phyloP scores from a whole-genome alignment of 2,113 vertebrate species.

The Strix uralensis region DNA sequence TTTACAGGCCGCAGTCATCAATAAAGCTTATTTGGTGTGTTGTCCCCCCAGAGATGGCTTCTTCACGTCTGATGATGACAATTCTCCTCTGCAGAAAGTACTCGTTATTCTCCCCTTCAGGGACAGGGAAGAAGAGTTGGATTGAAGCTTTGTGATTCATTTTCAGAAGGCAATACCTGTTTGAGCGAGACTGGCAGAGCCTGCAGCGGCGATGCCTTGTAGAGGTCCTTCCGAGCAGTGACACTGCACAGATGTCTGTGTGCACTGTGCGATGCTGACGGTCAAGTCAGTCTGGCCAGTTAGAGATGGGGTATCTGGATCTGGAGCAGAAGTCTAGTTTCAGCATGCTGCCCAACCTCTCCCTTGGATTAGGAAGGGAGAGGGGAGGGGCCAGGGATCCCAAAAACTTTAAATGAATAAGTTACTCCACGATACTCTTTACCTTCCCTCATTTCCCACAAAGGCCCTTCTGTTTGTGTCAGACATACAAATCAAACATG shows the following conservation, averaged over 20 bases:
- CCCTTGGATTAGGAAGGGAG: background rate
- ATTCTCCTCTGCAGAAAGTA: background rate
- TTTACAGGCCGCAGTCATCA: background rate
- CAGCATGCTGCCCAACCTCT: background rate
- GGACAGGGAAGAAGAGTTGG: background rate
- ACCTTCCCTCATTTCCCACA: background rate
- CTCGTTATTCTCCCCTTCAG: background rate
- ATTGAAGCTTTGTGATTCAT: background rate
- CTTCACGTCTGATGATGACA: background rate
- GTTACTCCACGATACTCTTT: background rate
- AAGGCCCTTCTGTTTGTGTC: background rate
- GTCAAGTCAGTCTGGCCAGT: background rate
- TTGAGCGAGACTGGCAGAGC: background rate
- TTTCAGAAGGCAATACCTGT: background rate
- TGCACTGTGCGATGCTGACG: background rate
- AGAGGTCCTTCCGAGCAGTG: background rate
- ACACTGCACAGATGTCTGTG: fast-evolving
- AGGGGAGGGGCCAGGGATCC: fast-evolving
- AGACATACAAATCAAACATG: background rate
- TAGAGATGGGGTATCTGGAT: background rate
- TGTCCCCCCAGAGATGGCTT: background rate
- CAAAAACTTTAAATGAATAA: background rate
- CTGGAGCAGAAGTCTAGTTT: background rate
- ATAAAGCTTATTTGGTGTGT: background rate
- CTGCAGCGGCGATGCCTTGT: background rate